A percentile compares a stretch with the other conserved stretches of the same genome.
Evolutionary conservation across 92 coral and sea anemone species (phyloP).

Genomic region (Nematostella vectensis): DNA sequence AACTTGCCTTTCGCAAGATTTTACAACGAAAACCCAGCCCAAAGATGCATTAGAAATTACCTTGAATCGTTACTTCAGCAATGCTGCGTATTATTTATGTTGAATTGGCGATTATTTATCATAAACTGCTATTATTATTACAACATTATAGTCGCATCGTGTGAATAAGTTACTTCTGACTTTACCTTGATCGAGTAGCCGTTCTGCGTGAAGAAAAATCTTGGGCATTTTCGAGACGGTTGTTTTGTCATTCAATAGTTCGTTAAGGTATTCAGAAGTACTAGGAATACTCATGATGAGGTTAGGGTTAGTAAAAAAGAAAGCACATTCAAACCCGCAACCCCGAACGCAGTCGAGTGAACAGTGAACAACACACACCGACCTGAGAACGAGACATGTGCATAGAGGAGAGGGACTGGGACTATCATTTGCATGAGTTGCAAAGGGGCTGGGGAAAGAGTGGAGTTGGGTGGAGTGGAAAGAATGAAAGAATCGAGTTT

Average conservation of each 20-base stretch:
- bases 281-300: conserved; percentile 74
- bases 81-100: conserved; percentile 79
- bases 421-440: no score
- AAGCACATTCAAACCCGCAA: conserved; percentile 49
- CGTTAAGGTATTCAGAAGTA: conserved; percentile 97
- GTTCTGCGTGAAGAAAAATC: conserved; percentile 97
- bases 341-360: not conserved
- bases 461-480: no score
- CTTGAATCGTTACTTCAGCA: conserved; percentile 57
- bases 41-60: conserved; percentile 71
- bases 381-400: no score
- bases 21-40: not conserved
- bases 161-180: conserved; percentile 24
- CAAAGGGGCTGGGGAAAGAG: no score
- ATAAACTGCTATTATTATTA: conserved; percentile 82
- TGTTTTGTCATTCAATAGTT: conserved; percentile 97
- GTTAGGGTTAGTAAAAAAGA: conserved; percentile 96
- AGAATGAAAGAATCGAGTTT: no score
- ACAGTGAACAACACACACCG: conserved; percentile 15
- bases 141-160: conserved; percentile 55
- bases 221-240: conserved; percentile 99
- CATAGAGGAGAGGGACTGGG: no score
- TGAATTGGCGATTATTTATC: conserved; percentile 86
- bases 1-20: not conserved
- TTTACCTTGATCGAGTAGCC: conserved; percentile 99